These are phyloP conservation scores for Tenthredo distinguenda DNA, from an alignment of 2,888 invertebrate species.

Conservation along the genomic window DNA sequence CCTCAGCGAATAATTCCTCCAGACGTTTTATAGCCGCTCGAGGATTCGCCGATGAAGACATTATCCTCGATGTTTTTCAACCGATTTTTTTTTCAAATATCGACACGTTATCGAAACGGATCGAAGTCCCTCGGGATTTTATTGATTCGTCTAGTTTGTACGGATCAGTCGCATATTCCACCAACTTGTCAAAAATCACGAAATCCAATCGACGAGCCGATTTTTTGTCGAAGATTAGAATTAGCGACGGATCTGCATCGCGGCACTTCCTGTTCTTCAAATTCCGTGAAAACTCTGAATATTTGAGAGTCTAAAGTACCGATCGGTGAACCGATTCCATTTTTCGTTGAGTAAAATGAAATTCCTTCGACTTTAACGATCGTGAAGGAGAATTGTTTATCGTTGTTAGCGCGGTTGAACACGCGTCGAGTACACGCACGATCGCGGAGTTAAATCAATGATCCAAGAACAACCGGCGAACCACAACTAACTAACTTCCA, in stretches of 20 bases:
- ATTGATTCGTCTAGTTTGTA: too few relatives aligned
- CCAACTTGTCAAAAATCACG: too few relatives aligned
- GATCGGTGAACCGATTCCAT: too few relatives aligned
- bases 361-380: background rate
- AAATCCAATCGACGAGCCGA: too few relatives aligned
- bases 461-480: slow-evolving; percentile 35
- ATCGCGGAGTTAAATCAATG: slow-evolving; percentile 13
- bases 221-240: too few relatives aligned
- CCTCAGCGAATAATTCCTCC: slow-evolving; percentile 86
- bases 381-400: background rate
- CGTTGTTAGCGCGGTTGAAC: background rate
- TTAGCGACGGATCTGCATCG: background rate
- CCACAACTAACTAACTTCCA: slow-evolving; percentile 42
- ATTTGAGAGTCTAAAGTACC: too few relatives aligned
- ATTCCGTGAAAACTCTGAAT: too few relatives aligned
- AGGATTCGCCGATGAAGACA: slow-evolving; percentile 79
- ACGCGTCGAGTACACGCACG: background rate
- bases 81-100: background rate
- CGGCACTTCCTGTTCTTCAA: too few relatives aligned
- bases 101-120: background rate
- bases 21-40: slow-evolving; percentile 85
- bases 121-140: too few relatives aligned
- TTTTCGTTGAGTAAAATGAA: too few relatives aligned
- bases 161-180: too few relatives aligned
- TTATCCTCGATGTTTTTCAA: slow-evolving; percentile 34